These are phyloP conservation scores for Zhengitettix transpicula DNA, from an alignment of 2,888 invertebrate species.

Conservation along the genomic window DNA sequence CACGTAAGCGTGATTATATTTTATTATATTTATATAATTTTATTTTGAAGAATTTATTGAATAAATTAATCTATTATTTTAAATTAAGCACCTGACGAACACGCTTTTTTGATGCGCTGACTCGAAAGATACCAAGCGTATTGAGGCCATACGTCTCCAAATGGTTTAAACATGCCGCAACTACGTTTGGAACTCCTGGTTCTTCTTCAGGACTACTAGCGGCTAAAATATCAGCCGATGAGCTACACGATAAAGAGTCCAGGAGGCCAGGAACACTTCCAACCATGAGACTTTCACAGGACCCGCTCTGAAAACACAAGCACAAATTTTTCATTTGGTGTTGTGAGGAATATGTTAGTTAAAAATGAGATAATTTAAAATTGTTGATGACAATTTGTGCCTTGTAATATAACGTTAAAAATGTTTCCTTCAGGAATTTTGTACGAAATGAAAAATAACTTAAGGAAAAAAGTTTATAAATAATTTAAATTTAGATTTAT, in stretches of 20 bases:
- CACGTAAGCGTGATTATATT: too few species aligned
- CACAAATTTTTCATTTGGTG: background rate
- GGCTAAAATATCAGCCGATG: conserved; percentile 3
- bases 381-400: background rate
- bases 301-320: conserved; percentile 46
- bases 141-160: conserved; percentile 65
- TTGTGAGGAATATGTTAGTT: background rate
- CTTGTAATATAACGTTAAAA: background rate
- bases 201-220: conserved; percentile 20
- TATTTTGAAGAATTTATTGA: too few species aligned
- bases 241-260: conserved; percentile 27
- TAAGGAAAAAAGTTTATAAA: too few species aligned
- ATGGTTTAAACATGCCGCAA: conserved; percentile 65
- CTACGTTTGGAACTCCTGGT: conserved; percentile 56
- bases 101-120: conserved; percentile 81
- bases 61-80: too few species aligned
- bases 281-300: conserved; percentile 51
- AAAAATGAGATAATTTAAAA: background rate
- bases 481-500: too few species aligned
- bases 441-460: too few species aligned
- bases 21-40: too few species aligned
- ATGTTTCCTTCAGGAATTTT: background rate
- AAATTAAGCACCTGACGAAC: conserved; percentile 50
- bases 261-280: conserved; percentile 31
- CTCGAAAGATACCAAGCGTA: conserved; percentile 79